phyloP scores from a whole-genome alignment of 2,113 vertebrate genomes.

The Emydura subglobosa region DNA sequence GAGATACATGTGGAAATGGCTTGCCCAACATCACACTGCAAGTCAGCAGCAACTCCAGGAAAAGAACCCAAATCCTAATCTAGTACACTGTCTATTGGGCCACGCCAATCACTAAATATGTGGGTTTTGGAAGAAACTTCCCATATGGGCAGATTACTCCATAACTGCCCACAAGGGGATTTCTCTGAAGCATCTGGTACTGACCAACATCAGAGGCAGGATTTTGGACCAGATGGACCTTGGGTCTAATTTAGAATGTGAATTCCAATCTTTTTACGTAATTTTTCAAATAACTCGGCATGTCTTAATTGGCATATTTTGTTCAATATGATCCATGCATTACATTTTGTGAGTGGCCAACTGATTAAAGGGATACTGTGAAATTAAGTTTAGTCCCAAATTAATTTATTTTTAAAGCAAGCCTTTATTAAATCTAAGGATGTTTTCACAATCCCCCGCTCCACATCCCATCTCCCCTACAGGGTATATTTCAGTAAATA shows the following conservation, averaged over 20 bases:
- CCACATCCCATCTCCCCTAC: rapidly evolving
- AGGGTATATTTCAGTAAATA: background rate
- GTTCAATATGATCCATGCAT: background rate
- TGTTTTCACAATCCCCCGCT: rapidly evolving
- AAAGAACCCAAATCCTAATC: background rate
- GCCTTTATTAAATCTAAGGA: background rate
- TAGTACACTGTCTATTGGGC: background rate
- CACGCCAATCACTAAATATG: background rate
- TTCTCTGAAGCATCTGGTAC: background rate
- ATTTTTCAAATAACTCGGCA: background rate
- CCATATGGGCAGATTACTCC: background rate
- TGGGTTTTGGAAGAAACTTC: background rate
- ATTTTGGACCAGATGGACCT: background rate
- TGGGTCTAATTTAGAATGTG: background rate
- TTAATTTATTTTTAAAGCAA: background rate
- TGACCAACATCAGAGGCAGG: rapidly evolving
- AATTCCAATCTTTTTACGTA: rapidly evolving
- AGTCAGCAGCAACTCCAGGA: background rate
- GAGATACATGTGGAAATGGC: background rate
- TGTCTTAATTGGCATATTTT: background rate
- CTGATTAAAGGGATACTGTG: rapidly evolving
- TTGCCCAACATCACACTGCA: background rate
- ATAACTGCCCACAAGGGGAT: background rate
- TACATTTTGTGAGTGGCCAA: background rate
- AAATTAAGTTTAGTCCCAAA: background rate